A percentile compares a stretch with the other conserved stretches of the same genome.
Conservation (phyloP, 2,113 vertebrate genomes). For the Entelurus aequoreus region DNA sequence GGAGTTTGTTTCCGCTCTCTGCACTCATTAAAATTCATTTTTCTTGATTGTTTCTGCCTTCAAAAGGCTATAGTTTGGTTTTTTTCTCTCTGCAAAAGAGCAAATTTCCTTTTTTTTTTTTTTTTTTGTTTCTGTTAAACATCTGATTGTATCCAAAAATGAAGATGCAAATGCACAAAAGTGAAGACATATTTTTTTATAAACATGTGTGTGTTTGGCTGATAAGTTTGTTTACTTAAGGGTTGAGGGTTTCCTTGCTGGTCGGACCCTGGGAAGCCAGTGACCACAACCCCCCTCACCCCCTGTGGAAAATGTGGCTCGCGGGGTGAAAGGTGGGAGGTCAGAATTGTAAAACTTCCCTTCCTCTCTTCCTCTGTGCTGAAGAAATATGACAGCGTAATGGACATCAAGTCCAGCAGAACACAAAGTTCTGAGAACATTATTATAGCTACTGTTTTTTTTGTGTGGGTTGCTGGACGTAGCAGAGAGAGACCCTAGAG, state of each 20-base stretch:
- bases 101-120: constrained; percentile 3
- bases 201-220: constrained; percentile 40
- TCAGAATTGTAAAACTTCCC: constrained; percentile 26
- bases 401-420: constrained; percentile 13
- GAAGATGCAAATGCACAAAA: background rate
- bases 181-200: background rate
- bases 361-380: constrained; percentile 60
- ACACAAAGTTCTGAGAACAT: constrained; percentile 32
- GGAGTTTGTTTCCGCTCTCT: constrained; percentile 13
- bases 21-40: constrained; percentile 15
- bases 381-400: constrained; percentile 28
- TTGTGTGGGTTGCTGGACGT: constrained; percentile 17
- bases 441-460: constrained; percentile 4
- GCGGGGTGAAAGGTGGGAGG: constrained; percentile 39
- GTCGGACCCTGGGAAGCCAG: constrained; percentile 58
- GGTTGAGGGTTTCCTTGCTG: constrained; percentile 13
- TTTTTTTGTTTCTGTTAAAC: background rate
- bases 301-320: constrained; percentile 53
- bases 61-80: background rate
- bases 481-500: constrained; percentile 38
- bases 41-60: constrained; percentile 1
- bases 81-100: background rate
- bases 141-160: constrained; percentile 19
- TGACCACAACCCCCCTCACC: constrained; percentile 19
- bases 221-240: constrained; percentile 62